phyloP scores from a whole-genome alignment of 2,113 vertebrate genomes.

The Litocranius walleri region DNA sequence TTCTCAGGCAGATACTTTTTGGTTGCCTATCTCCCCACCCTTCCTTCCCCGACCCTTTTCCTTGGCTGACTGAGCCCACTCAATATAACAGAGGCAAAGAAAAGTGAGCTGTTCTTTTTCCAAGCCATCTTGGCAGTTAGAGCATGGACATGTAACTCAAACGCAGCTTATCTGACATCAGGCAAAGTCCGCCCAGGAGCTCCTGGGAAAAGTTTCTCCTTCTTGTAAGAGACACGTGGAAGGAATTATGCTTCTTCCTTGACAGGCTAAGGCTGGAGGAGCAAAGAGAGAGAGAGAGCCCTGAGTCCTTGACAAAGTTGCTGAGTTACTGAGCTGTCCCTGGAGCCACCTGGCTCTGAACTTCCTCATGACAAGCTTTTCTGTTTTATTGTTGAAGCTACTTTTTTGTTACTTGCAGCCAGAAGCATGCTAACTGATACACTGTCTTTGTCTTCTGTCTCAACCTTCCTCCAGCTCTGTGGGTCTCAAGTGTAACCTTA shows the following conservation, averaged over 20 bases:
- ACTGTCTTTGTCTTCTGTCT: neutral
- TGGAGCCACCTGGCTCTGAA: neutral
- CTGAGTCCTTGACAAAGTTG: fast-evolving
- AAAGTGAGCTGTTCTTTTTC: neutral
- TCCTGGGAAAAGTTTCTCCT: neutral
- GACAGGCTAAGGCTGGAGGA: neutral
- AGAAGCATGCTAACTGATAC: neutral
- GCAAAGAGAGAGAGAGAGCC: neutral
- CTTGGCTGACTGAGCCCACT: neutral
- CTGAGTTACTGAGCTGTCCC: neutral
- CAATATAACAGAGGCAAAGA: neutral
- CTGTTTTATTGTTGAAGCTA: neutral
- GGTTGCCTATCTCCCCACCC: neutral
- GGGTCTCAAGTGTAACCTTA: neutral
- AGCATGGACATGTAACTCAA: neutral
- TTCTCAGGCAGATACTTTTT: neutral
- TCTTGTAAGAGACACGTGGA: neutral
- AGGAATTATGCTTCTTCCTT: neutral
- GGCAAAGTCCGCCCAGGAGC: neutral
- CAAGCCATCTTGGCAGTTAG: neutral
- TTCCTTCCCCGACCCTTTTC: neutral
- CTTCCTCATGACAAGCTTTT: neutral
- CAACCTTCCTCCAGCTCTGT: neutral
- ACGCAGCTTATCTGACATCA: neutral
- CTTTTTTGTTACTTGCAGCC: neutral